Percentiles rank a stretch among this genome's conserved stretches.
Evolutionary conservation across 2,888 invertebrate genomes (phyloP).

Genomic region (Phyto melanocephala): DNA sequence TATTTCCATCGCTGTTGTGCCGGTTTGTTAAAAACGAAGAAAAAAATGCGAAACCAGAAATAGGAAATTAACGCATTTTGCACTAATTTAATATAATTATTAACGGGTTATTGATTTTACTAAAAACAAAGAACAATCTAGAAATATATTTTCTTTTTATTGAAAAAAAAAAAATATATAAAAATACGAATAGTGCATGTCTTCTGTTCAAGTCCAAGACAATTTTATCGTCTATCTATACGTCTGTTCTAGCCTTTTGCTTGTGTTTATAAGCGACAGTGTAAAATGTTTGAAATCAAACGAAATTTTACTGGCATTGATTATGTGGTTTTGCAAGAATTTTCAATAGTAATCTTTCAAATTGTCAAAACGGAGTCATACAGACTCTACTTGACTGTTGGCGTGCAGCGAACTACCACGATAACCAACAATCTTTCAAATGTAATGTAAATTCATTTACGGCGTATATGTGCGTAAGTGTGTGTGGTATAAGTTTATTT

Average conservation of each 20-base stretch:
- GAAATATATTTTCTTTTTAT: too few species aligned
- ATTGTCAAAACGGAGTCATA: too few species aligned
- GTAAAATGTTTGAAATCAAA: slow-evolving; percentile 29
- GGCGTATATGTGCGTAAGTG: background rate
- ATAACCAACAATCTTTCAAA: too few species aligned
- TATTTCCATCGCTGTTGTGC: too few species aligned
- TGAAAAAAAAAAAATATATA: background rate
- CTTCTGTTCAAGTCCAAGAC: background rate
- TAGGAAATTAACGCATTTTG: too few species aligned
- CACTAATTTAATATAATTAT: slow-evolving; percentile 43
- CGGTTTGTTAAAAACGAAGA: background rate
- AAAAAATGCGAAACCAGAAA: background rate
- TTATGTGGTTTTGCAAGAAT: slow-evolving; percentile 37
- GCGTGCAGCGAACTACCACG: too few species aligned
- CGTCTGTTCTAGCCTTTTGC: background rate
- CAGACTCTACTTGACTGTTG: too few species aligned
- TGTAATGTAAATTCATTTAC: too few species aligned
- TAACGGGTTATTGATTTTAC: slow-evolving; percentile 52
- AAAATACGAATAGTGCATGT: background rate
- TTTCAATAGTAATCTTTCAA: background rate
- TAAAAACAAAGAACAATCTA: slow-evolving; percentile 6
- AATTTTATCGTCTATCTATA: background rate
- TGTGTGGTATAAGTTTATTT: too few species aligned
- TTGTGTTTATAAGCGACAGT: background rate
- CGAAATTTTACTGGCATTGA: slow-evolving; percentile 32